Evolutionary conservation across 2,113 vertebrate species (phyloP), one percentile per base, ranked within the genome.

Genomic region (Kryptolebias marmoratus): DNA sequence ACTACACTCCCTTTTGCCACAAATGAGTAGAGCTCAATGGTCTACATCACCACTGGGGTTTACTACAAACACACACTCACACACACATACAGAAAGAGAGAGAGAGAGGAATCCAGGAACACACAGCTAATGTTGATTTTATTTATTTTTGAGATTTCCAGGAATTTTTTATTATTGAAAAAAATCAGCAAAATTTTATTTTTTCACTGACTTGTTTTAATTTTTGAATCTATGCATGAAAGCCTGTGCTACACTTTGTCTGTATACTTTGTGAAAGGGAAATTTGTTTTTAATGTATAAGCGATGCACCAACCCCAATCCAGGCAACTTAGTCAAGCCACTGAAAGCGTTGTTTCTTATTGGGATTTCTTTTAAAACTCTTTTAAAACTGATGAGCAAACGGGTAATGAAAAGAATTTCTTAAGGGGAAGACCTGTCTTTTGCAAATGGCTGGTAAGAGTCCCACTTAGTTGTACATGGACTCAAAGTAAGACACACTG

Each of bases 21-120:
- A 67, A 81, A 74, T 68, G 80, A 87, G 27, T 32, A 56, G 72
- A 68, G 68, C 75, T 81, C 80, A 81, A 59, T 75, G 78, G 71
- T 68, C 30, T 73, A 68, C 57, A 77, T 72, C 73, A 57, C 69
- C 53, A 8, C 60, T 30, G 53, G 57, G 68, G 64, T 54, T 50
- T 66, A 53, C 64, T 11, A 27, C 18, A 74, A 56, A 73, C 56
- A 67, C 49, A 71, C 22, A 74, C 52, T 71, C 60, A 70, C 36
- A 68, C 11, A 27, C 48, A 60, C 55, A 55, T 12, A 59, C 32
- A 22, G 5, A 61, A 3, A 45, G 39, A 42, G 56, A 39, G 9
- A 59, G 16, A 39, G 15, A 58, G 15, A 18, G 31, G n/a, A n/a
- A 64, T 15, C 10, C 68, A 73, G 0, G 28, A 18, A 62, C 32